phyloP scores from a whole-genome alignment of 2,888 invertebrate species.

The Andrena dorsata region DNA sequence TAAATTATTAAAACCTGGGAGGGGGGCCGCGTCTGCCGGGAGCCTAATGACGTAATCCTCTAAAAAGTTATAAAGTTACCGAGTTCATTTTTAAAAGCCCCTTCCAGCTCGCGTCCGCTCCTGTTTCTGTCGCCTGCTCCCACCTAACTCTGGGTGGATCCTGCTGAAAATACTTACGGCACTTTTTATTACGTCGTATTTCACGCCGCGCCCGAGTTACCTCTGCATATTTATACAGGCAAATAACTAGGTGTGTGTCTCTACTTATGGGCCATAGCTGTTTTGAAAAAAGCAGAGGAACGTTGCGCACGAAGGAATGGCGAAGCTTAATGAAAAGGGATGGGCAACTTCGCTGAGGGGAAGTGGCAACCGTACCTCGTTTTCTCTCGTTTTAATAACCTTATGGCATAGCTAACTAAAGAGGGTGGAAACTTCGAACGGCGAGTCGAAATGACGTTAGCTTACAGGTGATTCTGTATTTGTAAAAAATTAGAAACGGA shows the following conservation, averaged over 20 bases:
- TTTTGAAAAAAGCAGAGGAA: slow-evolving; percentile 35
- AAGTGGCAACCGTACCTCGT: slow-evolving; percentile 29
- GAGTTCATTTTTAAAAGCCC: slow-evolving; percentile 81
- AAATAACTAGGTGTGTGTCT: slow-evolving; percentile 75
- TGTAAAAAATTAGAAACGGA: no score
- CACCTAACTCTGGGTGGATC: slow-evolving; percentile 69
- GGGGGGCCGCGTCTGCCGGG: slow-evolving; percentile 53
- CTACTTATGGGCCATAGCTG: slow-evolving; percentile 21
- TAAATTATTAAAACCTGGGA: slow-evolving; percentile 81
- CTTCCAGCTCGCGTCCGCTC: slow-evolving; percentile 45
- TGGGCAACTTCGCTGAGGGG: slow-evolving; percentile 21
- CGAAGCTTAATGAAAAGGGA: slow-evolving; percentile 60
- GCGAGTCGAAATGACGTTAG: not conserved
- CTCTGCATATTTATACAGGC: slow-evolving; percentile 80
- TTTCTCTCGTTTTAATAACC: slow-evolving; percentile 5
- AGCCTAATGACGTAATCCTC: slow-evolving; percentile 80
- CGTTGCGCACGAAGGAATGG: slow-evolving; percentile 43
- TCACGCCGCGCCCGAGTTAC: slow-evolving; percentile 78
- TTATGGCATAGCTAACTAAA: not conserved
- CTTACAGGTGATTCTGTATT: no score
- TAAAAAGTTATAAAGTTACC: slow-evolving; percentile 82
- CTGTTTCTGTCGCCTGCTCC: slow-evolving; percentile 60
- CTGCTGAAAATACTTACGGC: slow-evolving; percentile 78
- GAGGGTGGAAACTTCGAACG: not conserved
- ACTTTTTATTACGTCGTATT: slow-evolving; percentile 82